A percentile compares a stretch with the other conserved stretches of the same genome.
Conservation (phyloP, 2,113 vertebrate species). For the Isichthys henryi region DNA sequence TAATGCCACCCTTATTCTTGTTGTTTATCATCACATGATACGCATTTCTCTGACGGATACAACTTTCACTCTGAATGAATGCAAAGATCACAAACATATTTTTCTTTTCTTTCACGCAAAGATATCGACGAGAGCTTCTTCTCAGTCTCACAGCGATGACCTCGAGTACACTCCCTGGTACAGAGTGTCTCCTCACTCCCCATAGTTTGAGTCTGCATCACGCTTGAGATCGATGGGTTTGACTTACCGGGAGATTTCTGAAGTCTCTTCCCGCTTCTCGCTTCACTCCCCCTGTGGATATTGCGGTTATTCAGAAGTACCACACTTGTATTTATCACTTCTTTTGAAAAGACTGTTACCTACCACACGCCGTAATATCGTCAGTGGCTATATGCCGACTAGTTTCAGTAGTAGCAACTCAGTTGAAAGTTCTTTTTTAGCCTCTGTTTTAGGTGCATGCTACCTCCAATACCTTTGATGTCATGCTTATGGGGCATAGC, state of each 20-base stretch:
- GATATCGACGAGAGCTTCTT: not conserved
- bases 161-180: not conserved
- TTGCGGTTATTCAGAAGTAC: not conserved
- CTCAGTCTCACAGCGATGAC: not conserved
- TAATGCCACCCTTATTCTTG: not conserved
- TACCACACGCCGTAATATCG: not conserved
- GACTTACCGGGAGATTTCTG: not conserved
- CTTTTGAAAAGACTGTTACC: not conserved
- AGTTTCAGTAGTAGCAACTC: not conserved
- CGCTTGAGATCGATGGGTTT: not conserved
- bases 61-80: not conserved
- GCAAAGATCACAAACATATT: not conserved
- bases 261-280: not conserved
- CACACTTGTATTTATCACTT: not conserved
- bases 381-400: not conserved
- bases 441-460: not conserved
- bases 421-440: not conserved
- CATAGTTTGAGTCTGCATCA: not conserved
- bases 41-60: not conserved
- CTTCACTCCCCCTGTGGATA: not conserved
- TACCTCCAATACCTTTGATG: not conserved
- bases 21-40: not conserved
- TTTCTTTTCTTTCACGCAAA: not conserved
- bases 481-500: not conserved
- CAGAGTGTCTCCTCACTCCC: not conserved